Conservation (phyloP, 2,797 vertebrate genomes). For the Sus cebifrons region DNA sequence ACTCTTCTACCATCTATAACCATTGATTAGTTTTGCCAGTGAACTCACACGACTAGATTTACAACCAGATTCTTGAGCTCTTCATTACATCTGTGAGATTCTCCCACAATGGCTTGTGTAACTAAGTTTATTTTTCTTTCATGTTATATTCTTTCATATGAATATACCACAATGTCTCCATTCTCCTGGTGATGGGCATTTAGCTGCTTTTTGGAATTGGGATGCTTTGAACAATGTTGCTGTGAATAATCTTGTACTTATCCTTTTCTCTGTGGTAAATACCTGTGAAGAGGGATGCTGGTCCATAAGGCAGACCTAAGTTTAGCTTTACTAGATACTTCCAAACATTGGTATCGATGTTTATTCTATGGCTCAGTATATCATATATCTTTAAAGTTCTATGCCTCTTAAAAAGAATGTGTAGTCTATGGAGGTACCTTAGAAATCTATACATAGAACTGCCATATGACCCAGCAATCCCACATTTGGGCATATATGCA, state of each 20-base stretch:
- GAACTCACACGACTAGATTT: background rate
- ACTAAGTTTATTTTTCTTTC: background rate
- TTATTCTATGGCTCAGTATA: background rate
- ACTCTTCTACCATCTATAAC: background rate
- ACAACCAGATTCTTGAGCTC: background rate
- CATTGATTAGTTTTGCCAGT: background rate
- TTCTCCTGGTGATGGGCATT: background rate
- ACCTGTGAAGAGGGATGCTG: background rate
- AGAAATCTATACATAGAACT: too few species aligned
- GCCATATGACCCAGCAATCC: too few species aligned
- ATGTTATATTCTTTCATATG: background rate
- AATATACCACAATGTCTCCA: background rate
- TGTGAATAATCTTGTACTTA: background rate
- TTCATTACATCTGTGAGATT: background rate
- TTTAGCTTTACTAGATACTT: slow-evolving; percentile 22
- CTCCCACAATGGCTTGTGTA: background rate
- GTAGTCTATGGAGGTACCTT: background rate
- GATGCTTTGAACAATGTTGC: background rate
- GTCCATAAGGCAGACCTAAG: background rate
- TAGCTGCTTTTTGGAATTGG: background rate
- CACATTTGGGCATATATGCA: too few species aligned
- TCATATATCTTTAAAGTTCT: background rate
- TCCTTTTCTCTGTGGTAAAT: background rate
- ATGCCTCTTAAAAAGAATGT: background rate
- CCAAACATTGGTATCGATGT: background rate